Evolutionary conservation across 64 coral and sea anemone genomes (phyloP), one percentile per base, ranked within the genome.

Genomic region (Pachyseris speciosa): DNA sequence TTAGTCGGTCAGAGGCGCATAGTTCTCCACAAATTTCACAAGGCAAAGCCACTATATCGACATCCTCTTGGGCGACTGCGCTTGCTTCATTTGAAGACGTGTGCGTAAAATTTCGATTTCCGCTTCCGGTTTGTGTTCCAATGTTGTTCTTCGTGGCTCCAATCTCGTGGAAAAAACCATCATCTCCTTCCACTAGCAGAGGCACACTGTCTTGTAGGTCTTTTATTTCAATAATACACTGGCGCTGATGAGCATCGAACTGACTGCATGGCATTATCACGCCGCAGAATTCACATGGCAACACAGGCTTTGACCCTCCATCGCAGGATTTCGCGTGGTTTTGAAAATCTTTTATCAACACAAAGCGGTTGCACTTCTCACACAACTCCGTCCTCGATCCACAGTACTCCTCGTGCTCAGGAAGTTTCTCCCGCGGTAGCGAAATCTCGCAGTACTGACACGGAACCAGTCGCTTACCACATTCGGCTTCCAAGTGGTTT

Each of bases 201-300:
- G 83, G 83, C 28, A 86, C 19, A 71, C 40, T 19, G 1, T 17
- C 16, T 48, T 69, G 83, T 9, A 29, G 15, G 26, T 9, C 60
- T 86, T 67, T n/a, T 0, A 17, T 86, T 86, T 67, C 64, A 24
- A 36, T 8, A 4, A 38, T 8, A 34, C 67, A 33, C 32, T 69
- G 83, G 24, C 45, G 63, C 34, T 86, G 67, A 69, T 69, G 83
- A 40, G 0, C n/a, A 39, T 60, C 52, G 55, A 81, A 34, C 27
- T 16, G 34, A 36, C 63, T 53, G 19, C 7, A 58, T 20, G 32
- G 12, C 0, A 91, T 59, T 36, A 44, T 47, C 19, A 31, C 19
- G 17, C 42, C 64, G 19, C 80, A 92, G 41, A 92, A 92, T 57
- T 92, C 89, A 30, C 79, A 92, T n/a, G 89, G 78, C 51, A 91